These are phyloP conservation scores for Mechanitis mazaeus DNA, from an alignment of 2,888 invertebrate species.

Conservation along the genomic window DNA sequence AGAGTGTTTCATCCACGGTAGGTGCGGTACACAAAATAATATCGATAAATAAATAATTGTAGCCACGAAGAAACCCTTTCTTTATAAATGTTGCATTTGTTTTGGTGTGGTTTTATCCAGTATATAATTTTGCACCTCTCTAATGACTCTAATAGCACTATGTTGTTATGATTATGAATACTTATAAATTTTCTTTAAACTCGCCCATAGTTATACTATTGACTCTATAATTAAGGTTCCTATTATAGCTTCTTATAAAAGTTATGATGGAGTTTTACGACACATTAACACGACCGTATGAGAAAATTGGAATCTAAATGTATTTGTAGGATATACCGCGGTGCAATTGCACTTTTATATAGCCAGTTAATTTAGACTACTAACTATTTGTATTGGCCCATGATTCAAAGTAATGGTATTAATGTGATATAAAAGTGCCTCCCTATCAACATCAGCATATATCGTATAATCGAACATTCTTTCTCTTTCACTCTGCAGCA, in stretches of 20 bases:
- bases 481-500: too few relatives aligned
- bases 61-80: conserved; percentile 10
- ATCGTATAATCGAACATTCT: too few relatives aligned
- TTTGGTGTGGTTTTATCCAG: conserved; percentile 22
- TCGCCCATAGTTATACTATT: conserved; percentile 27
- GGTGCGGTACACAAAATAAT: conserved; percentile 1
- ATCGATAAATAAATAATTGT: conserved; percentile 12
- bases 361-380: too few relatives aligned
- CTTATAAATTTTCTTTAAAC: conserved; percentile 32
- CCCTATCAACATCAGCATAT: too few relatives aligned
- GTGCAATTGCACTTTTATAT: neutral
- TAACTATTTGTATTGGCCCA: too few relatives aligned
- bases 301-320: conserved; percentile 21
- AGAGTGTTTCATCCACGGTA: neutral
- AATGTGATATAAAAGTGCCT: too few relatives aligned
- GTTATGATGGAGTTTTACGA: conserved; percentile 34
- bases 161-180: conserved; percentile 31
- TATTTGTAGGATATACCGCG: conserved; percentile 14
- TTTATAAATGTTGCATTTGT: conserved; percentile 18
- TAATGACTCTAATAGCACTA: conserved; percentile 34
- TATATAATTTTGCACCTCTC: conserved; percentile 37
- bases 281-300: conserved; percentile 34
- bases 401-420: too few relatives aligned
- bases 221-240: conserved; percentile 32
- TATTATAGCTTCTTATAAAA: conserved; percentile 34